Percentiles rank a stretch among this genome's conserved stretches.
phyloP scores from a whole-genome alignment of 2,888 invertebrate species.

The Sphaeridia pumilis region DNA sequence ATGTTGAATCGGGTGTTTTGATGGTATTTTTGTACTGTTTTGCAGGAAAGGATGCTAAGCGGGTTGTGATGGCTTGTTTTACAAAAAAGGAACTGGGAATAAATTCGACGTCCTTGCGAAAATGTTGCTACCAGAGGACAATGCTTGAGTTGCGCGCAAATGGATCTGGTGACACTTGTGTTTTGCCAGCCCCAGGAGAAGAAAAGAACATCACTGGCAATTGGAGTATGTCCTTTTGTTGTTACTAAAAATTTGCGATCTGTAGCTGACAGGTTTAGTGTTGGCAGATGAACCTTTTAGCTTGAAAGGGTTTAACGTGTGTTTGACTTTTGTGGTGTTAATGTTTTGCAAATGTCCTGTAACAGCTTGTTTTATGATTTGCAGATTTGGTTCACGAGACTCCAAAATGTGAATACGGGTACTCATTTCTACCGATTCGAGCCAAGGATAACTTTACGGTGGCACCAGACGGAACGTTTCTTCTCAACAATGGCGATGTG shows the following conservation, averaged over 20 bases:
- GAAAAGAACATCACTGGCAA: slow-evolving; percentile 10
- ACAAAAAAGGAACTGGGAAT: slow-evolving; percentile 26
- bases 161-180: slow-evolving; percentile 9
- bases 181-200: not conserved
- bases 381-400: slow-evolving; percentile 26
- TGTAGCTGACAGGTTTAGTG: too few species aligned
- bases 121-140: slow-evolving; percentile 23
- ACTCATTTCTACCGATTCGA: slow-evolving; percentile 12
- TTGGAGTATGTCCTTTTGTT: slow-evolving; percentile 24
- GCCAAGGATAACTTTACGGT: slow-evolving; percentile 18
- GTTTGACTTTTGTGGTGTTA: too few species aligned
- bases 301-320: too few species aligned
- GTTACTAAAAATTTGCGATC: too few species aligned
- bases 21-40: too few species aligned
- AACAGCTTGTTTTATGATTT: too few species aligned
- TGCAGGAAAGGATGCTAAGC: slow-evolving; percentile 27
- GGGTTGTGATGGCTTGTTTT: slow-evolving; percentile 32
- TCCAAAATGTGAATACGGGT: slow-evolving; percentile 27
- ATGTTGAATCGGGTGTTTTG: too few species aligned
- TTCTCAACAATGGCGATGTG: slow-evolving; percentile 9
- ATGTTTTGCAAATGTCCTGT: too few species aligned
- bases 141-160: slow-evolving; percentile 22
- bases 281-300: too few species aligned
- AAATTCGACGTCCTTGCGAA: slow-evolving; percentile 21
- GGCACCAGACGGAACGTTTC: slow-evolving; percentile 22